These are phyloP conservation scores for Lottia gigantea DNA, from an alignment of 2,888 invertebrate genomes.

Conservation along the genomic window DNA sequence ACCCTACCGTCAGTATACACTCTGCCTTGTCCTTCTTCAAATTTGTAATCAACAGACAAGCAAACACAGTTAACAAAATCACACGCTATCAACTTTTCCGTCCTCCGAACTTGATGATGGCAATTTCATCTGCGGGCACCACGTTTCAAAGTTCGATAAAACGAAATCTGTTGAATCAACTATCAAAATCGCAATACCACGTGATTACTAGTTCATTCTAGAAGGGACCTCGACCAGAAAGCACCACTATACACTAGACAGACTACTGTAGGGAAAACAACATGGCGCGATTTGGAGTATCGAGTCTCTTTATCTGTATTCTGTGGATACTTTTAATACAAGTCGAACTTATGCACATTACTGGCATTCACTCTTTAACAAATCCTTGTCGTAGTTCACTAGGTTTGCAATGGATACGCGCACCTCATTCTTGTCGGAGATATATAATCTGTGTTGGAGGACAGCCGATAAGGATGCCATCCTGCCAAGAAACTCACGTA, in stretches of 20 bases:
- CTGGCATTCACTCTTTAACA: background rate
- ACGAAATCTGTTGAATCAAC: no score
- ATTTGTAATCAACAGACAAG: background rate
- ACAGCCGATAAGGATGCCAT: slow-evolving; percentile 29
- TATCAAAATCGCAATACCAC: no score
- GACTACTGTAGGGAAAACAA: background rate
- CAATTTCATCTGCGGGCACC: no score
- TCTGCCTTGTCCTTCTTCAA: background rate
- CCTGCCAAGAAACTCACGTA: slow-evolving; percentile 24
- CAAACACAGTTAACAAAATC: background rate
- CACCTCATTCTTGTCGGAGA: slow-evolving; percentile 26
- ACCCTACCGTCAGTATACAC: background rate
- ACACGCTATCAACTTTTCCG: background rate
- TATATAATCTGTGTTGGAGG: slow-evolving; percentile 31
- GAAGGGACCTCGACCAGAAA: no score
- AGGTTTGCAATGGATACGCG: slow-evolving; percentile 28
- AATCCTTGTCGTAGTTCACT: background rate
- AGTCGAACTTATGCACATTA: background rate
- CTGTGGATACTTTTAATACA: background rate
- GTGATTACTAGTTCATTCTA: no score
- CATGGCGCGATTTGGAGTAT: background rate
- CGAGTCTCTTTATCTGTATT: background rate
- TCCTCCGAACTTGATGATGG: no score
- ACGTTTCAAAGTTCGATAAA: no score
- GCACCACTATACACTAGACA: no score